Percentiles rank a stretch among this genome's conserved stretches.
phyloP scores from a whole-genome alignment of 2,113 vertebrate species.

The Tauraco erythrolophus region DNA sequence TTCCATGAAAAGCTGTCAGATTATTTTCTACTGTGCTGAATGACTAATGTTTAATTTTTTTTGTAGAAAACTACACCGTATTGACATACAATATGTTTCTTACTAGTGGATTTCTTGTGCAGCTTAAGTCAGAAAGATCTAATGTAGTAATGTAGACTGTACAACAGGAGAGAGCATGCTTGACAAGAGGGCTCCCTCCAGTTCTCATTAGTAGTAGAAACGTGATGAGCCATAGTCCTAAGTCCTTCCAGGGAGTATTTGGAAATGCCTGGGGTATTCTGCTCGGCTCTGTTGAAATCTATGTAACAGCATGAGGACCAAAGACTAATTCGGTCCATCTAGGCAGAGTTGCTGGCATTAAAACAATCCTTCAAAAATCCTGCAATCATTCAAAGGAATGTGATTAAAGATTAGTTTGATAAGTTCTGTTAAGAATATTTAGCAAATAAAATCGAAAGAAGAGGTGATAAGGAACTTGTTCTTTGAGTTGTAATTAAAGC shows the following conservation, averaged over 20 bases:
- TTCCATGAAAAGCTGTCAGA: not conserved
- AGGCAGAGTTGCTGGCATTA: not conserved
- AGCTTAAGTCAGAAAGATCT: not conserved
- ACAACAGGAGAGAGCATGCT: not conserved
- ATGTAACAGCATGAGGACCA: not conserved
- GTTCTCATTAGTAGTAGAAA: not conserved
- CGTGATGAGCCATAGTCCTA: not conserved
- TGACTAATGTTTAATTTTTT: not conserved
- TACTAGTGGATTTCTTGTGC: not conserved
- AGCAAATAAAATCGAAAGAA: not conserved
- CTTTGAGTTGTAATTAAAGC: not conserved
- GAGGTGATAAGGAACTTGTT: not conserved
- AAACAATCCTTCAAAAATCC: not conserved
- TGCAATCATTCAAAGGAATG: not conserved
- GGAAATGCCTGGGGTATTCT: not conserved
- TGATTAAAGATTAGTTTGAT: not conserved
- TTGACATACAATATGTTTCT: not conserved
- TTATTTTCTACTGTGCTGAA: not conserved
- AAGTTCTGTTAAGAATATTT: not conserved
- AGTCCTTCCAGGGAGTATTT: not conserved
- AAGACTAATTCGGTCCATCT: not conserved
- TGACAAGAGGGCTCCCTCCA: not conserved
- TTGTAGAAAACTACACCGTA: not conserved
- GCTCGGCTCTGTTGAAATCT: not conserved
- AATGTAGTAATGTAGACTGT: not conserved